Conservation (phyloP, 2,797 vertebrate genomes). For the Pipistrellus pipistrellus region DNA sequence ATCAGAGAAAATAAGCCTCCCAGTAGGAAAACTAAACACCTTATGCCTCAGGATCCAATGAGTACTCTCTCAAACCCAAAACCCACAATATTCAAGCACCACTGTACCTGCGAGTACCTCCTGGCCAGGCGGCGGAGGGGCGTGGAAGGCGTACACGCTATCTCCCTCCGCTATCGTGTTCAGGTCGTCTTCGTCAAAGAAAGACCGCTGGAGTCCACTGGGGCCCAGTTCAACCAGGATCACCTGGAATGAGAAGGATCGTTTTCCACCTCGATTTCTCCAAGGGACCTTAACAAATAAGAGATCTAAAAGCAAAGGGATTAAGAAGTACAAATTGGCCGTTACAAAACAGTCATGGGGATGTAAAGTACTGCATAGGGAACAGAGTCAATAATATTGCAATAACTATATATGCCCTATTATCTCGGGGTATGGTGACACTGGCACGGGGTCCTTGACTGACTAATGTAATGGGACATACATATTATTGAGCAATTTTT, state of each 20-base stretch:
- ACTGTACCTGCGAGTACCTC: constrained; percentile 90
- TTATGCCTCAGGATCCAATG: background rate
- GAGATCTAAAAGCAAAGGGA: constrained; percentile 8
- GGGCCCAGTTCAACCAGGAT: constrained; percentile 94
- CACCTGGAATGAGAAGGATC: constrained; percentile 88
- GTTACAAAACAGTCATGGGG: background rate
- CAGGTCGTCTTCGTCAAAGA: constrained; percentile 93
- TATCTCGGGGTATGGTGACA: too few relatives aligned
- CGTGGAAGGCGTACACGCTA: constrained; percentile 94
- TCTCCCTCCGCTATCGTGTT: constrained; percentile 91
- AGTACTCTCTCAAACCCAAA: background rate
- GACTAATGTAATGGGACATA: too few relatives aligned
- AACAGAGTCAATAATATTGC: background rate
- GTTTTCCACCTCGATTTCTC: constrained; percentile 50
- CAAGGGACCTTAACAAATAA: constrained; percentile 48
- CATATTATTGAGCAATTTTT: too few relatives aligned
- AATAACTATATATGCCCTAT: background rate
- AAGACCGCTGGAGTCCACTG: constrained; percentile 94
- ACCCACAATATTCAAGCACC: background rate
- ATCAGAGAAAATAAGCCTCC: background rate
- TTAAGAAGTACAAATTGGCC: background rate
- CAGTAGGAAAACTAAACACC: background rate
- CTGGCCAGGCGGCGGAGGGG: constrained; percentile 85
- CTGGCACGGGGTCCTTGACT: too few relatives aligned
- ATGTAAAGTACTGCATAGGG: background rate